Base-by-base conservation (phyloP, 2,888 invertebrate species). In the Rhabditoides inermis region DNA sequence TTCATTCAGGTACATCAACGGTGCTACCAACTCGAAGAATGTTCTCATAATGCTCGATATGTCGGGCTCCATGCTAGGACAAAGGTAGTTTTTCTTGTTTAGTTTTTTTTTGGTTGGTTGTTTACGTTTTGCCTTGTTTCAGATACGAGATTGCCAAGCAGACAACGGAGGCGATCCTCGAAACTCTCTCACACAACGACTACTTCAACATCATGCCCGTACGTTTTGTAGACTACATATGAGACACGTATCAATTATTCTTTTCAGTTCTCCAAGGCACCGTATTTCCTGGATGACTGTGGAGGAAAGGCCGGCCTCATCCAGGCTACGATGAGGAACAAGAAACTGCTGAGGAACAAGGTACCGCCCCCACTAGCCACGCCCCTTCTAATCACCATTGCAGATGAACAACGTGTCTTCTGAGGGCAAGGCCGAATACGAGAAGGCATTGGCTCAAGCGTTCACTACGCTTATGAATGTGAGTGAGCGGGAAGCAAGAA, bases 151-250 rank as follows among this genome's bases (percentile, higher is more conserved):
- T 95, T 67, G 91, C 90, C 15, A 84, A 86, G 70, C 85, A 87
- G 72, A 94, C 94, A 1, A 85, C 94, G 23, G 83, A 84, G 54
- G 86, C 87, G 37, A 85, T 99, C 55, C 79, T 99, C 69, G 88
- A 90, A 58, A 95, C 98, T 0, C 84, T 99, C 45, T 91, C 90
- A 6, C 94, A 95, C 77, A 94, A 99, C 77, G 98, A 99, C 78
- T 94, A 87, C 77, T 88, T 99, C 52, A 94, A 92, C 71, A 86
- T 99, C 27, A 85, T 88, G 68, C 84, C 85, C 69, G 82, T 82
- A 66, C 65, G 68, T 55, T 35, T 26, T n/a, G n/a, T n/a, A n/a
- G n/a, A n/a, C n/a, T n/a, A n/a, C n/a, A n/a, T n/a, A n/a, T n/a
- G n/a, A n/a, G n/a, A n/a, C n/a, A n/a, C n/a, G n/a, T 37, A 20